phyloP scores from a whole-genome alignment of 2,113 vertebrate species.

The Vimba vimba region DNA sequence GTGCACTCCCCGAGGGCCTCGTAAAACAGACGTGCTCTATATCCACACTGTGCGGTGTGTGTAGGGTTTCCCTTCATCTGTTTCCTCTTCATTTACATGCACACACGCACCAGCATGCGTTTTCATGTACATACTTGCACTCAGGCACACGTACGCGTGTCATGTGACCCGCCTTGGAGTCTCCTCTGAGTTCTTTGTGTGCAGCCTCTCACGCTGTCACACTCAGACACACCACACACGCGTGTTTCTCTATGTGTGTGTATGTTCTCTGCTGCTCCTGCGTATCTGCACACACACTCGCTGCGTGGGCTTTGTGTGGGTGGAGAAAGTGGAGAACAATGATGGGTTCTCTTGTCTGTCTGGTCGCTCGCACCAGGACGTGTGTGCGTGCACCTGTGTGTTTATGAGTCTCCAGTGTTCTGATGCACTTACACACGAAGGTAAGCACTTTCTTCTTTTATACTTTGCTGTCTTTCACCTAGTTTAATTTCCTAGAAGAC shows the following conservation, averaged over 20 bases:
- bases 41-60: conserved; percentile 77
- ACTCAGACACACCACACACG: conserved; percentile 47
- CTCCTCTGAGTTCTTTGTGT: conserved; percentile 71
- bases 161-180: conserved; percentile 67
- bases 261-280: conserved; percentile 54
- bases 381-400: conserved; percentile 48
- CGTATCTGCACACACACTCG: conserved; percentile 51
- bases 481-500: not conserved
- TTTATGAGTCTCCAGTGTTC: conserved; percentile 60
- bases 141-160: conserved; percentile 41
- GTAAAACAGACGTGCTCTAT: conserved; percentile 78
- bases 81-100: conserved; percentile 73
- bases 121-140: conserved; percentile 17
- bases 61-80: conserved; percentile 71
- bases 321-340: conserved; percentile 78
- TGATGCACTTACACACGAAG: conserved; percentile 62
- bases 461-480: conserved; percentile 46
- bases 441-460: conserved; percentile 65
- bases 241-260: conserved; percentile 53
- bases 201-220: conserved; percentile 55
- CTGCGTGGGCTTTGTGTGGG: conserved; percentile 66
- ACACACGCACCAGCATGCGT: conserved; percentile 55
- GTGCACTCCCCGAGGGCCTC: conserved; percentile 66
- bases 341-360: conserved; percentile 70
- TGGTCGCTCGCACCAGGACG: conserved; percentile 53